Evolutionary conservation across 2,797 vertebrate species (phyloP).

Genomic region (Coccyzus lansbergi): DNA sequence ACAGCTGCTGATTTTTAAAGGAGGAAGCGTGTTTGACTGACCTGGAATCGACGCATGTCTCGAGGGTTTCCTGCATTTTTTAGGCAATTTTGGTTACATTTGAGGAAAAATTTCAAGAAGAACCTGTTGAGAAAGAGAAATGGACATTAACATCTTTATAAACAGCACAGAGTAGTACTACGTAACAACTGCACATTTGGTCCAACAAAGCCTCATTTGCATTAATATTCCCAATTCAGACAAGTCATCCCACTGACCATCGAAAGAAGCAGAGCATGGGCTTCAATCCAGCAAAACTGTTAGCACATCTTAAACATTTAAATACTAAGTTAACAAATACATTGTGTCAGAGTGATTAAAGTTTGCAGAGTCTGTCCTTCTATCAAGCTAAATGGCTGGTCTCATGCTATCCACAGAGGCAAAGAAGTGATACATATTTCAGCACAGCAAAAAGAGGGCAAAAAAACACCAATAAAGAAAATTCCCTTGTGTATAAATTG

Average conservation of each 20-base stretch:
- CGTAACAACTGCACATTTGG: neutral
- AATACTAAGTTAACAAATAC: neutral
- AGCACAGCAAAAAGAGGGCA: neutral
- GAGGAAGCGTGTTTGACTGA: constrained; percentile 71
- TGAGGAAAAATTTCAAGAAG: constrained; percentile 99
- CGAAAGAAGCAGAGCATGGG: neutral
- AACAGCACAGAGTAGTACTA: neutral
- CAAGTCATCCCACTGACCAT: neutral
- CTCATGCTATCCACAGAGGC: neutral
- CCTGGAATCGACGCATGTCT: constrained; percentile 99
- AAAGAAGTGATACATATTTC: neutral
- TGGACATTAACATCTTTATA: constrained; percentile 19
- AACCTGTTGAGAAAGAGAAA: constrained; percentile 84
- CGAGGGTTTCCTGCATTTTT: constrained; percentile 98
- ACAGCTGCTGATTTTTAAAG: constrained; percentile 47
- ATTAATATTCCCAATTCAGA: neutral
- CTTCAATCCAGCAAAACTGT: neutral
- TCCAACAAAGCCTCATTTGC: neutral
- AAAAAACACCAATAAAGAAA: neutral
- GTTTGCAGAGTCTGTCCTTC: neutral
- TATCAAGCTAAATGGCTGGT: neutral
- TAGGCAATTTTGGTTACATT: constrained; percentile 99
- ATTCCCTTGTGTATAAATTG: neutral
- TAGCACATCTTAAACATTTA: neutral
- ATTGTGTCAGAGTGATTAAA: neutral